Conservation (phyloP, 2,113 vertebrate genomes). For the Nothocercus julius region DNA sequence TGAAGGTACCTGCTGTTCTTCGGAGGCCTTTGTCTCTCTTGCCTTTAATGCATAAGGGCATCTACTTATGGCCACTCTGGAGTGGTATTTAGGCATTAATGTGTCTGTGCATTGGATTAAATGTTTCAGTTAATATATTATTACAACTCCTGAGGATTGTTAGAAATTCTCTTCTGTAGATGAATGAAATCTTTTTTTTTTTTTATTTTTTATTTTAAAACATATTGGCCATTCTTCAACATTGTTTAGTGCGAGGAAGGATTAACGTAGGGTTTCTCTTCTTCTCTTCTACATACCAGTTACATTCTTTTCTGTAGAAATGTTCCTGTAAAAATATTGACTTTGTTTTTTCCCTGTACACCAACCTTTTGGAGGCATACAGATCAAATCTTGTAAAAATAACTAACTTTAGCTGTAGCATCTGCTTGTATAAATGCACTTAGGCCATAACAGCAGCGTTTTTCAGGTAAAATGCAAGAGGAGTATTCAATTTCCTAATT, state of each 20-base stretch:
- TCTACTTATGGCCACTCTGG: neutral
- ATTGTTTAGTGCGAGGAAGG: neutral
- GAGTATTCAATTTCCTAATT: accelerated
- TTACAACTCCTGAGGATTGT: neutral
- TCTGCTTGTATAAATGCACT: neutral
- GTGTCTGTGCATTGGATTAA: neutral
- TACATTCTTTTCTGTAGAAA: neutral
- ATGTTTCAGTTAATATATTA: neutral
- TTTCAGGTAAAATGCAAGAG: neutral
- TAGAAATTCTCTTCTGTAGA: neutral
- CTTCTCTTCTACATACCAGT: accelerated
- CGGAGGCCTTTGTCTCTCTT: neutral
- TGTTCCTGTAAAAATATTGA: neutral
- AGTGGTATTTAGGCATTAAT: neutral
- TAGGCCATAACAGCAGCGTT: neutral
- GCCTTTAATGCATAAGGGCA: neutral
- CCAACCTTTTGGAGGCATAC: accelerated
- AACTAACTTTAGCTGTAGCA: neutral
- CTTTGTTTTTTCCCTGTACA: neutral
- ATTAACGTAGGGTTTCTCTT: neutral
- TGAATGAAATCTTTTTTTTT: neutral
- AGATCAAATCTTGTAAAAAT: neutral
- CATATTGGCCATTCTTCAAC: neutral
- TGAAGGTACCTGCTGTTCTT: neutral
- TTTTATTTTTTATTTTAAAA: neutral